Evolutionary conservation across 1,140 invertebrate genomes (phyloP).

Genomic region (Pseudomyrmex gracilis): DNA sequence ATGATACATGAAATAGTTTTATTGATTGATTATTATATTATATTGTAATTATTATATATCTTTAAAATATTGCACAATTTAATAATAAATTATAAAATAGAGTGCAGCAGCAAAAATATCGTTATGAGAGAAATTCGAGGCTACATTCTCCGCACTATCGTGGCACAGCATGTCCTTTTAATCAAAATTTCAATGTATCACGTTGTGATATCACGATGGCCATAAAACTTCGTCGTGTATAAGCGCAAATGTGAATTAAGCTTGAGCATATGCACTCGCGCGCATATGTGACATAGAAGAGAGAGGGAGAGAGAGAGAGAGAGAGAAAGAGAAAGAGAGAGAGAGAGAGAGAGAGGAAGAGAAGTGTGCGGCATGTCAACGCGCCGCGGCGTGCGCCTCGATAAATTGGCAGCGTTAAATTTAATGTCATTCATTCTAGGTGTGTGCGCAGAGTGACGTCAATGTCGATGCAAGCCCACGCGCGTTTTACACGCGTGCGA

Average conservation of each 20-base stretch:
- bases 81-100: slow-evolving; percentile 7
- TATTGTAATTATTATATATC: background rate
- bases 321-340: too few relatives aligned
- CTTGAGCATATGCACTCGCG: slow-evolving; percentile 21
- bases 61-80: background rate
- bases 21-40: background rate
- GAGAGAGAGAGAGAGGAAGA: background rate
- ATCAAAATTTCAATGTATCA: slow-evolving; percentile 54
- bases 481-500: slow-evolving; percentile 14
- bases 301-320: too few relatives aligned
- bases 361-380: slow-evolving; percentile 48
- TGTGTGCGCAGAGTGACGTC: slow-evolving; percentile 39
- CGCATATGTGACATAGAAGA: slow-evolving; percentile 11
- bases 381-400: slow-evolving; percentile 71
- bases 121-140: background rate
- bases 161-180: slow-evolving; percentile 26
- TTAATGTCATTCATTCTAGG: slow-evolving; percentile 80
- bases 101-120: background rate
- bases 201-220: slow-evolving; percentile 28
- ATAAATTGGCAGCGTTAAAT: slow-evolving; percentile 82
- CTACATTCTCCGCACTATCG: background rate
- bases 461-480: slow-evolving; percentile 17
- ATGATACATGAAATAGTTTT: background rate
- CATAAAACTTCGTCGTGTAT: slow-evolving; percentile 40
- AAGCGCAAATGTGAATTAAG: slow-evolving; percentile 58